Evolutionary conservation across 2,888 invertebrate genomes (phyloP), one percentile per base, ranked within the genome.

Genomic region (Protonemura montana): DNA sequence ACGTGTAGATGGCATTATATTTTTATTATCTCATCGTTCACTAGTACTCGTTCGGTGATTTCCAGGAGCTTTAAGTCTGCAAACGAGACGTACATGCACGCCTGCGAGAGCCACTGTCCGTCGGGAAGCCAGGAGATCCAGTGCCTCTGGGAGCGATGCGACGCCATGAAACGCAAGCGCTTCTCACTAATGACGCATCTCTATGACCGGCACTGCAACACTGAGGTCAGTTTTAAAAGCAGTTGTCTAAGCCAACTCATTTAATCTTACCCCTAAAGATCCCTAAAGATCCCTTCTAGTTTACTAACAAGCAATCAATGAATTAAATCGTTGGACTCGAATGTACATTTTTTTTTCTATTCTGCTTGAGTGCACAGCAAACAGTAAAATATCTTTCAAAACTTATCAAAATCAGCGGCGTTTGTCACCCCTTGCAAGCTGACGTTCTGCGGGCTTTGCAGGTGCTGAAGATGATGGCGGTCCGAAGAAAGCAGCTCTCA

Each of bases 121-220:
- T 91, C 91, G 25, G 94, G 94, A 87, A 92, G 92, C 86, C 95
- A 95, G 41, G 97, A 97, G 90, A 95, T 97, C 88, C 94, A 96
- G 26, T 99, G 99, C 91, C 93, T 96, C 91, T 99, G 99, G 99
- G 95, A 96, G 41, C 93, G 95, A 76, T 98, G 98, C 91, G 99
- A 99, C 92, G 95, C 96, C 80, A 95, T 98, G 91, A 96, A 97
- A 86, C 92, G 99, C 86, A 96, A 96, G 90, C 94, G 97, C 86
- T 98, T 98, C 93, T 99, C 99, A 0, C 93, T 99, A 76, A 97
- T 99, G 94, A 99, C 99, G 87, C 99, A 99, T 92, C 93, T 99
- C 87, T 96, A 97, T 89, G 99, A 99, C 92, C 96, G 98, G 88
- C 99, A 99, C 91, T 97, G 98, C 91, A 96, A 96, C 88, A 93